A percentile compares a stretch with the other conserved stretches of the same genome.
These are phyloP conservation scores for Saccopteryx bilineata DNA, from an alignment of 2,113 vertebrate genomes.

Conservation along the genomic window DNA sequence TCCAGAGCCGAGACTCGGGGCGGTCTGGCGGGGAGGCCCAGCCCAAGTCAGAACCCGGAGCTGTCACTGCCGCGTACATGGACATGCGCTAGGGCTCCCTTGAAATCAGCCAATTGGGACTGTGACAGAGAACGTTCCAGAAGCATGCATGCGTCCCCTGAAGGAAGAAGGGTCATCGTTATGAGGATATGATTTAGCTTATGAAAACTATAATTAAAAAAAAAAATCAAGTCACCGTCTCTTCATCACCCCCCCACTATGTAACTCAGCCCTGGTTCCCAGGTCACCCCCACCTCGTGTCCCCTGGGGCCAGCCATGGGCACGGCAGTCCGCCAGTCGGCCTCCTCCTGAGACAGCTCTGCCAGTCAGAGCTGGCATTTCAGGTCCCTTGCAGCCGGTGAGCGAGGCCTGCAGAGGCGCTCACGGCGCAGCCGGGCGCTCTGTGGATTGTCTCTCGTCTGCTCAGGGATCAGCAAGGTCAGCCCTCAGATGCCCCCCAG, in stretches of 20 bases:
- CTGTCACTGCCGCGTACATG: slow-evolving; percentile 40
- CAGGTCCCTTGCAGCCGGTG: not conserved
- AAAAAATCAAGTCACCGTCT: not conserved
- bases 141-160: not conserved
- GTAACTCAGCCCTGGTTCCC: not conserved
- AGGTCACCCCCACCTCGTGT: not conserved
- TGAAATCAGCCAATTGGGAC: not conserved
- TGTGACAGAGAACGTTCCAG: slow-evolving; percentile 29
- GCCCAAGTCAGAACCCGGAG: slow-evolving; percentile 31
- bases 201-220: not conserved
- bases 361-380: not conserved
- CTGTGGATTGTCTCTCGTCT: not conserved
- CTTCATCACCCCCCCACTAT: not conserved
- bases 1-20: slow-evolving; percentile 24
- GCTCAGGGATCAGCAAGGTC: not conserved
- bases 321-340: not conserved
- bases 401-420: not conserved
- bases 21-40: not conserved
- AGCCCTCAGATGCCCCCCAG: not conserved
- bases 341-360: not conserved
- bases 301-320: not conserved
- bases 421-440: not conserved
- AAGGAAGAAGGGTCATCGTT: slow-evolving; percentile 43
- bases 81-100: not conserved
- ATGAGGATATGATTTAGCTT: slow-evolving; percentile 54